These are phyloP conservation scores for Hyperoplus immaculatus DNA, from an alignment of 2,797 vertebrate genomes.

Conservation along the genomic window DNA sequence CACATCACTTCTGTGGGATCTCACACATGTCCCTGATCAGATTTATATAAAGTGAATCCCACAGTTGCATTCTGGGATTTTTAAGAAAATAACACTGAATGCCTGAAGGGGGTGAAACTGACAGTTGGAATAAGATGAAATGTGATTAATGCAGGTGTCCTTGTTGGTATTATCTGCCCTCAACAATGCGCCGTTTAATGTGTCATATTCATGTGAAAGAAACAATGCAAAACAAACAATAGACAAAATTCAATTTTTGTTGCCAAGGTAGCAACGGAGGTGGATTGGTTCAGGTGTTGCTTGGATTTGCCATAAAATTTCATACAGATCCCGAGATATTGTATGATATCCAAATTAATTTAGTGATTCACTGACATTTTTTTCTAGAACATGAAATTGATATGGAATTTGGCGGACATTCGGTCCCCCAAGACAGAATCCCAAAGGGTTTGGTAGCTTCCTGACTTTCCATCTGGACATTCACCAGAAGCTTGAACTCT, in stretches of 20 bases:
- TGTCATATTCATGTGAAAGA: slow-evolving; percentile 7
- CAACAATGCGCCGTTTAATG: not conserved
- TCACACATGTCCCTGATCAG: slow-evolving; percentile 8
- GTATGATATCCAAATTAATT: not conserved
- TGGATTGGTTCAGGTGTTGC: no score
- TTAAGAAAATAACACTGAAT: not conserved
- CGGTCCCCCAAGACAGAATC: no score
- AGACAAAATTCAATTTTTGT: slow-evolving; percentile 1
- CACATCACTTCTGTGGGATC: not conserved
- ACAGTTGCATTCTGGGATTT: not conserved
- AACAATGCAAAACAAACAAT: slow-evolving; percentile 1
- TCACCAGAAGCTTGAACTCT: no score
- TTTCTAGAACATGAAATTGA: no score
- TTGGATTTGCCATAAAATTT: not conserved
- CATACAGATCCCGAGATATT: not conserved
- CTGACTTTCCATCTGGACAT: no score
- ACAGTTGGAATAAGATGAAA: slow-evolving; percentile 21
- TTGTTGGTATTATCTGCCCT: slow-evolving; percentile 15
- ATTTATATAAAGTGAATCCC: not conserved
- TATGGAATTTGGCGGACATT: no score
- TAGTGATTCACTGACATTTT: no score
- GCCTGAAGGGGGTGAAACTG: not conserved
- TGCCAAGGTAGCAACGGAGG: not conserved
- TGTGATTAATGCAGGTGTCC: not conserved
- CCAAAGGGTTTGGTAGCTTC: no score